phyloP scores from a whole-genome alignment of 2,888 invertebrate genomes.

The Dorcus parallelipipedus region DNA sequence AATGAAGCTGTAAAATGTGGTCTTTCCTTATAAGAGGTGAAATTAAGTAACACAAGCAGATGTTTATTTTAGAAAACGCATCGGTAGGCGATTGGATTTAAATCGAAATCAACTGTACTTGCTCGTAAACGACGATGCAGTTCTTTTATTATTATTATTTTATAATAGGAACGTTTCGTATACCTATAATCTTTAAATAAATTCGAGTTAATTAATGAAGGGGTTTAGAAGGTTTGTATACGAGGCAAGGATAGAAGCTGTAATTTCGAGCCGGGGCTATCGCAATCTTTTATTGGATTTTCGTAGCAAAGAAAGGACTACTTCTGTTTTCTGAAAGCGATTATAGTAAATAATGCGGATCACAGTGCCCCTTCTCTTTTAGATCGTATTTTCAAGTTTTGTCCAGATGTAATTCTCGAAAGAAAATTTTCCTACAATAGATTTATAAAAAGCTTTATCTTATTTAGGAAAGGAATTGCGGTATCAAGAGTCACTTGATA shows the following conservation, averaged over 20 bases:
- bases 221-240: constrained; percentile 4
- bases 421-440: constrained; percentile 13
- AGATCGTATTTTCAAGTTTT: neutral
- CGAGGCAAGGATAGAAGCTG: neutral
- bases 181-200: neutral
- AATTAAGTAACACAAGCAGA: constrained; percentile 10
- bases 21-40: constrained; percentile 14
- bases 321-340: constrained; percentile 17
- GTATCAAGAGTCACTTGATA: constrained; percentile 17
- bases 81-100: constrained; percentile 1
- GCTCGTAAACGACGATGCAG: too few relatives aligned
- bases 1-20: too few relatives aligned
- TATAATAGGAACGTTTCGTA: too few relatives aligned
- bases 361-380: constrained; percentile 7
- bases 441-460: constrained; percentile 12
- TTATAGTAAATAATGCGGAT: constrained; percentile 21
- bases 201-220: constrained; percentile 16
- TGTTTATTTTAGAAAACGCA: constrained; percentile 12
- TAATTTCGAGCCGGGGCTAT: neutral
- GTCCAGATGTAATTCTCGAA: constrained; percentile 8
- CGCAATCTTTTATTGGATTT: constrained; percentile 20
- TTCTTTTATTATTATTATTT: too few relatives aligned
- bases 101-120: neutral
- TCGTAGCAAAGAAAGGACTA: constrained; percentile 10
- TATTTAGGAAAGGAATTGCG: constrained; percentile 16